These are phyloP conservation scores for Diarsia brunnea DNA, from an alignment of 2,888 invertebrate species.

Conservation along the genomic window DNA sequence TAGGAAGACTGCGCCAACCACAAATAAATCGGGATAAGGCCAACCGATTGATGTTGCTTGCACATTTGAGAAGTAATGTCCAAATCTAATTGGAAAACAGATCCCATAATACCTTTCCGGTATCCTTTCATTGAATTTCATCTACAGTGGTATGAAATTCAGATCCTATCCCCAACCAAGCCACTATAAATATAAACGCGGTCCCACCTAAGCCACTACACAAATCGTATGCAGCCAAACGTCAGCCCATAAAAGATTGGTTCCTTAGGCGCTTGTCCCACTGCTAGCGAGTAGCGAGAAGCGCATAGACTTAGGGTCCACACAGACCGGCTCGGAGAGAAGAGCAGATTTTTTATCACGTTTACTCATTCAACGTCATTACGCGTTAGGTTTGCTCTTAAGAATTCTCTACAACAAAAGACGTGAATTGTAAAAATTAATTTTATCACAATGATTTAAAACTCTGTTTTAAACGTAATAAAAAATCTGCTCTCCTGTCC, in stretches of 20 bases:
- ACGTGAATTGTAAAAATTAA: too few species aligned
- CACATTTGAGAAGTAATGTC: not conserved
- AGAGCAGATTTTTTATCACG: too few species aligned
- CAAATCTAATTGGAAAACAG: not conserved
- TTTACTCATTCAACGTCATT: too few species aligned
- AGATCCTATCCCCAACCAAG: slow-evolving; percentile 4
- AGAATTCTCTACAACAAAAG: too few species aligned
- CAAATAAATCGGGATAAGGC: not conserved
- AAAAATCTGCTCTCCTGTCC: too few species aligned
- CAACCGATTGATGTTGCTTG: not conserved
- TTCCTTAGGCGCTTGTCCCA: slow-evolving; percentile 6
- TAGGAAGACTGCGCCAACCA: not conserved
- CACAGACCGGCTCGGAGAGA: too few species aligned
- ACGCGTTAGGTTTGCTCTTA: too few species aligned
- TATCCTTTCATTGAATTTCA: not conserved
- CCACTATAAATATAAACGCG: slow-evolving; percentile 29
- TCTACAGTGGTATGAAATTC: slow-evolving; percentile 17
- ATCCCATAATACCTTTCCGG: not conserved
- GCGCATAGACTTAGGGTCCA: not conserved
- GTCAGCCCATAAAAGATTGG: slow-evolving; percentile 58
- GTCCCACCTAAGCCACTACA: slow-evolving; percentile 18
- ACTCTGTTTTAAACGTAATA: too few species aligned
- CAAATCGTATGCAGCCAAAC: slow-evolving; percentile 53
- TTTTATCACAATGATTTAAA: too few species aligned
- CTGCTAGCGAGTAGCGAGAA: not conserved